These are phyloP conservation scores for Thomomys bottae DNA, from an alignment of 2,113 vertebrate species.

Conservation along the genomic window DNA sequence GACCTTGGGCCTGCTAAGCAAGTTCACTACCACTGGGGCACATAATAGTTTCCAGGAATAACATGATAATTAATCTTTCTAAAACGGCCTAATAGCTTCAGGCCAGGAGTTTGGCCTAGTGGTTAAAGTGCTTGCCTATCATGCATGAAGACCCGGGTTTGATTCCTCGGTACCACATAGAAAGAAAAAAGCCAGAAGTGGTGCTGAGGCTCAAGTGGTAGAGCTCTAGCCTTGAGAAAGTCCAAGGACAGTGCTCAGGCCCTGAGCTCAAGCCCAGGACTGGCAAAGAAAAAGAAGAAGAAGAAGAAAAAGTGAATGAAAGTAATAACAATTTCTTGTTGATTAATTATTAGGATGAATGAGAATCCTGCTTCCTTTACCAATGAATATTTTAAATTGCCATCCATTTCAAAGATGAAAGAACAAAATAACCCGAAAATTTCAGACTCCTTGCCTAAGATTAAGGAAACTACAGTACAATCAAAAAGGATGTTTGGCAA, in stretches of 20 bases:
- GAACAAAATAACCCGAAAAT: constrained; percentile 11
- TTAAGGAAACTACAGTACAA: not conserved
- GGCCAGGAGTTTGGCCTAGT: no score
- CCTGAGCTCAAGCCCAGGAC: no score
- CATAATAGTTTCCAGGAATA: not conserved
- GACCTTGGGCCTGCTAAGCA: not conserved
- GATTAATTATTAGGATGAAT: not conserved
- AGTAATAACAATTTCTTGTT: not conserved
- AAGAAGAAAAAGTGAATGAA: not conserved
- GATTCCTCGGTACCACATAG: no score
- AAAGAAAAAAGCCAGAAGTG: no score
- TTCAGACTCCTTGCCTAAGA: not conserved
- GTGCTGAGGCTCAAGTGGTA: no score
- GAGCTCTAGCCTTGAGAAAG: no score
- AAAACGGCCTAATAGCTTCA: not conserved
- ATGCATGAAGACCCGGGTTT: no score
- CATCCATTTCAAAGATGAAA: not conserved
- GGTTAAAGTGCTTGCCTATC: no score
- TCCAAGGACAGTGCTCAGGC: no score
- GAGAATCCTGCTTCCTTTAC: not conserved
- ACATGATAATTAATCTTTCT: not conserved
- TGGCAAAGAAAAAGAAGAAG: no score
- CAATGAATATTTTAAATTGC: constrained; percentile 54
- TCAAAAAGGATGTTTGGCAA: not conserved
- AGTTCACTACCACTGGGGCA: not conserved